Evolutionary conservation across 2,888 invertebrate species (phyloP).

Genomic region (Bedellia somnulentella): DNA sequence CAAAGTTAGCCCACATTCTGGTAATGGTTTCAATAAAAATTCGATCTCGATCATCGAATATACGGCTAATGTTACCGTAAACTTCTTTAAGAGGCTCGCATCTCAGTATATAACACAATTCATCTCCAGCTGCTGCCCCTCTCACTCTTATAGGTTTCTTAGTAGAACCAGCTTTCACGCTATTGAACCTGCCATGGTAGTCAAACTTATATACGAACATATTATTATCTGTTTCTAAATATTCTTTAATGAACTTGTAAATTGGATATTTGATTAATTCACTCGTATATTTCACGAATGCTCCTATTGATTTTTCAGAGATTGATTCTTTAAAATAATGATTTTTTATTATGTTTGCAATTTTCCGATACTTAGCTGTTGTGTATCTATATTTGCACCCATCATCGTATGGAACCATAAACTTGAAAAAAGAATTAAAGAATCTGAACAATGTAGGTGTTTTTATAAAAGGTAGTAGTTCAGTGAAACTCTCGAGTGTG

Average conservation of each 20-base stretch:
- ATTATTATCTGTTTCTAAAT: conserved; percentile 17
- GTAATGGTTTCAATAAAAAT: conserved; percentile 33
- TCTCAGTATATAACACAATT: conserved; percentile 46
- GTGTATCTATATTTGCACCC: conserved; percentile 28
- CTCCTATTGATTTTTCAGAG: conserved; percentile 23
- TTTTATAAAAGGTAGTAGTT: conserved; percentile 38
- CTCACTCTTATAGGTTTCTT: conserved; percentile 22
- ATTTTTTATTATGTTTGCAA: conserved; percentile 26
- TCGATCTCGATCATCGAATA: conserved; percentile 22
- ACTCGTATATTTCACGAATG: conserved; percentile 36
- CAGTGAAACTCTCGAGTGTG: conserved; percentile 49
- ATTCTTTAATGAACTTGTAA: conserved; percentile 33
- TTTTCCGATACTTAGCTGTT: conserved; percentile 20
- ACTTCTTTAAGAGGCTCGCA: conserved; percentile 39
- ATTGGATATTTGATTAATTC: conserved; percentile 45
- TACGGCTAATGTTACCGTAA: conserved; percentile 15
- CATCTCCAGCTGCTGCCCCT: conserved; percentile 51
- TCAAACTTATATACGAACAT: conserved; percentile 49
- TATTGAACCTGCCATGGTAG: conserved; percentile 38
- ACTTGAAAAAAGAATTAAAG: conserved; percentile 30
- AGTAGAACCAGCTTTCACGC: conserved; percentile 28
- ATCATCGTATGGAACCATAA: conserved; percentile 36
- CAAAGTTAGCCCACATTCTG: conserved; percentile 52
- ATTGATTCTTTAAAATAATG: conserved; percentile 30
- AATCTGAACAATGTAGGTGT: conserved; percentile 29